Conservation (phyloP, 2,113 vertebrate species). For the Beaufortia kweichowensis region DNA sequence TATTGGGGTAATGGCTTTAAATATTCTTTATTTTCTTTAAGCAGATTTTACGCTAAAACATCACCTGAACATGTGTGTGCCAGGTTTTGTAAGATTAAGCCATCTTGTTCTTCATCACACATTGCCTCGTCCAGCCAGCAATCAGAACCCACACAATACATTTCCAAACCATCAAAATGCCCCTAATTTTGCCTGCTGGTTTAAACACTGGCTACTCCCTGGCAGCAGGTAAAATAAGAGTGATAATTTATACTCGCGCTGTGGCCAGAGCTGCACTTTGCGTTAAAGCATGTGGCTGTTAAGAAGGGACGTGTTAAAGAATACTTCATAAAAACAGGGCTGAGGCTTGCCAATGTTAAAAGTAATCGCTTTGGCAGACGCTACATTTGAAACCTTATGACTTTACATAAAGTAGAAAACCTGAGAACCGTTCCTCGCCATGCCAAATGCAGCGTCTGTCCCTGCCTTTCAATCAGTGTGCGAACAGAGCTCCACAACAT, state of each 20-base stretch:
- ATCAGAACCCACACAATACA: conserved; percentile 59
- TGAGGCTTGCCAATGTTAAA: conserved; percentile 64
- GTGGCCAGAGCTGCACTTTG: conserved; percentile 58
- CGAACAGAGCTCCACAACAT: background rate
- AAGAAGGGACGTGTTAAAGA: conserved; percentile 64
- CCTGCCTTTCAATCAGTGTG: conserved; percentile 32
- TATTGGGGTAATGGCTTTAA: no score
- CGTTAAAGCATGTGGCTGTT: conserved; percentile 58
- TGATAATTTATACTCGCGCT: conserved; percentile 65
- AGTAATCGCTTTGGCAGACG: conserved; percentile 66
- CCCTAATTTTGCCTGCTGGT: conserved; percentile 69
- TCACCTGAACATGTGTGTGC: background rate
- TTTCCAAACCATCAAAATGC: conserved; percentile 63
- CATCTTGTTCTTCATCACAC: conserved; percentile 31
- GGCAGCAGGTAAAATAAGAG: conserved; percentile 67
- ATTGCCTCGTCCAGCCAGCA: conserved; percentile 4
- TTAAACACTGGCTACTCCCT: conserved; percentile 66
- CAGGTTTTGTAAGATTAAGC: background rate
- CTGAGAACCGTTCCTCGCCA: conserved; percentile 53
- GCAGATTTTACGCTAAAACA: no score
- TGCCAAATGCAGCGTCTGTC: conserved; percentile 29
- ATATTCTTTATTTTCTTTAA: no score
- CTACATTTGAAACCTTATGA: conserved; percentile 64
- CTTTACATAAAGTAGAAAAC: conserved; percentile 67
- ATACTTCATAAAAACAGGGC: conserved; percentile 60